Evolutionary conservation across 2,113 vertebrate genomes (phyloP).

Genomic region (Ameiurus melas): DNA sequence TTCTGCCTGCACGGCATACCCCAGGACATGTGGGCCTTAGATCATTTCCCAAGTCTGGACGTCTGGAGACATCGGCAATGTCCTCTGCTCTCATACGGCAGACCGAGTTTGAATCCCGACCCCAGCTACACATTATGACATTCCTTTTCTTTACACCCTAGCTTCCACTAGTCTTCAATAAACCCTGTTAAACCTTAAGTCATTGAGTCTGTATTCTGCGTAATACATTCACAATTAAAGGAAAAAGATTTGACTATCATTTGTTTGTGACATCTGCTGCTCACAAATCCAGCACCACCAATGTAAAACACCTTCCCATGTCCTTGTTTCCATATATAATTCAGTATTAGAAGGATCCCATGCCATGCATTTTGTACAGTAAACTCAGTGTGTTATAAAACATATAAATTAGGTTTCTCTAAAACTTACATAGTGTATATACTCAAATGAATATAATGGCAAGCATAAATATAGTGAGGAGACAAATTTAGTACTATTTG

Average conservation of each 20-base stretch:
- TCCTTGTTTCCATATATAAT: not conserved
- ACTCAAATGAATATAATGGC: not conserved
- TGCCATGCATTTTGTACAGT: not conserved
- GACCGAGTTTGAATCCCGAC: no score
- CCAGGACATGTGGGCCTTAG: no score
- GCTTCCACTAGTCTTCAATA: no score
- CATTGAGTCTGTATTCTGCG: no score
- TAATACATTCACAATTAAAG: not conserved
- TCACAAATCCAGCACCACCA: not conserved
- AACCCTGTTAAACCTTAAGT: no score
- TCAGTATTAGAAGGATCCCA: not conserved
- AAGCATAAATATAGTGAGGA: constrained; percentile 5
- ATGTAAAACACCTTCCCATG: not conserved
- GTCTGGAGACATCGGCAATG: no score
- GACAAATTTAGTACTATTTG: not conserved
- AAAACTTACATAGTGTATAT: not conserved
- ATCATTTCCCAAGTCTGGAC: no score
- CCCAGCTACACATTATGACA: no score
- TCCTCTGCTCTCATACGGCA: no score
- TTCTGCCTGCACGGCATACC: no score
- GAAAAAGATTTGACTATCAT: not conserved
- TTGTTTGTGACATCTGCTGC: not conserved
- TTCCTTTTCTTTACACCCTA: no score
- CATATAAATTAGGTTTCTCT: not conserved
- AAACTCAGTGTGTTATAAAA: not conserved